Percentiles rank a stretch among this genome's conserved stretches.
These are phyloP conservation scores for Aurelia coerulea DNA, from an alignment of 30 jellyfish, hydroid and myxozoan genomes.

Conservation along the genomic window DNA sequence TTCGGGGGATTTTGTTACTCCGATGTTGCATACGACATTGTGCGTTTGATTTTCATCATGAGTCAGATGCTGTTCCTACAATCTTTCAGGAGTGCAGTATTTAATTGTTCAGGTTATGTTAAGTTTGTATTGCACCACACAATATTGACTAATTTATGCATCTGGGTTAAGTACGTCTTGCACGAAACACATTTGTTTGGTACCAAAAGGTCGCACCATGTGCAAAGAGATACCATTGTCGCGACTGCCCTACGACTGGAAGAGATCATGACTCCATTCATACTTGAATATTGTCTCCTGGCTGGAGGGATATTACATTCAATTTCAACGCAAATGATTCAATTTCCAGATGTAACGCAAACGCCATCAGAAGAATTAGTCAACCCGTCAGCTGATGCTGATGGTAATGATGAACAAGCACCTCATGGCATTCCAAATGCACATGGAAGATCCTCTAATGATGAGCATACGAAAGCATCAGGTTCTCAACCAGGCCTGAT, in stretches of 20 bases:
- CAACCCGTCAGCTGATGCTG: not conserved
- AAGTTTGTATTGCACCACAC: conserved; percentile 29
- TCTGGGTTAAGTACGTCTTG: conserved; percentile 49
- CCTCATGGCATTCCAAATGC: not conserved
- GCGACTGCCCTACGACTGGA: conserved; percentile 1
- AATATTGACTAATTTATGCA: conserved; percentile 34
- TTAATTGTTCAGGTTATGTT: not conserved
- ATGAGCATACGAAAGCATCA: not conserved
- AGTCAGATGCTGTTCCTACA: conserved; percentile 43
- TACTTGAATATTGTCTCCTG: conserved; percentile 54
- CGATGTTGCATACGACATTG: conserved; percentile 19
- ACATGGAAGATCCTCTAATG: not conserved
- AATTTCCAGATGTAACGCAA: not conserved
- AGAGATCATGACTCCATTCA: conserved; percentile 58
- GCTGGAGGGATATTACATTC: conserved; percentile 57
- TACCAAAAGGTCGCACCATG: not conserved
- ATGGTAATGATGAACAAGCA: not conserved
- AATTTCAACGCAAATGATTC: conserved; percentile 29
- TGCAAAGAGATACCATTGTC: conserved; percentile 18
- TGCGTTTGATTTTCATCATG: conserved; percentile 12
- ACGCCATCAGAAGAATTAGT: not conserved
- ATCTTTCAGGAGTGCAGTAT: conserved; percentile 25
- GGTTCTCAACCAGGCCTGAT: conserved; percentile 50
- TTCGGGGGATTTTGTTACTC: conserved; percentile 23
- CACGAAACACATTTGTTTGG: conserved; percentile 46